Evolutionary conservation across 2,888 invertebrate species (phyloP).

Genomic region (Spicauda simplicius): DNA sequence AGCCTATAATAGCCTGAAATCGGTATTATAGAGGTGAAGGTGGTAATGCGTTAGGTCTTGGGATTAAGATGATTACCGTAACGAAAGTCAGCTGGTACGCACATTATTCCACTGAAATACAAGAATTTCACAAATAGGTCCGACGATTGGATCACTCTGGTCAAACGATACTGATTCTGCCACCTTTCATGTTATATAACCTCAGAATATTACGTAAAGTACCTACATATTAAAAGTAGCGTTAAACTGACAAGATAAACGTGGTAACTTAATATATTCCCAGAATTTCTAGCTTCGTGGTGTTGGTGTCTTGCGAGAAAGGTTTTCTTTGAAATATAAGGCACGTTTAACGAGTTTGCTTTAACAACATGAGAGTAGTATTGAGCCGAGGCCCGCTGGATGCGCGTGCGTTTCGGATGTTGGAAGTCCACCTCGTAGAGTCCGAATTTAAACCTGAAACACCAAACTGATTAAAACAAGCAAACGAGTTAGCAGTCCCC

Average conservation of each 20-base stretch:
- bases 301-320: background rate
- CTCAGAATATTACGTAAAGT: no score
- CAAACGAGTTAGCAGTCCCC: no score
- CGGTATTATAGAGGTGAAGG: no score
- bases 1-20: no score
- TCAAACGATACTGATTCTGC: no score
- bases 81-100: no score
- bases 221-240: background rate
- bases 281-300: background rate
- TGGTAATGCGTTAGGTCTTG: no score
- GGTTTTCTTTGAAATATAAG: background rate
- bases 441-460: conserved; percentile 73
- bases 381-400: conserved; percentile 48
- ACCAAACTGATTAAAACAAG: background rate
- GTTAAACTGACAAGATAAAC: background rate
- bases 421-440: conserved; percentile 51
- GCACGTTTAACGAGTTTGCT: conserved; percentile 42
- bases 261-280: background rate
- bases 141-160: no score
- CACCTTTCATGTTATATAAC: no score
- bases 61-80: no score
- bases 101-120: no score
- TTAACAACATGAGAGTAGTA: conserved; percentile 51
- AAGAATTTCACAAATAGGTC: no score
- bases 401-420: conserved; percentile 48